phyloP scores from a whole-genome alignment of 2,113 vertebrate genomes.

The Cisticola juncidis region DNA sequence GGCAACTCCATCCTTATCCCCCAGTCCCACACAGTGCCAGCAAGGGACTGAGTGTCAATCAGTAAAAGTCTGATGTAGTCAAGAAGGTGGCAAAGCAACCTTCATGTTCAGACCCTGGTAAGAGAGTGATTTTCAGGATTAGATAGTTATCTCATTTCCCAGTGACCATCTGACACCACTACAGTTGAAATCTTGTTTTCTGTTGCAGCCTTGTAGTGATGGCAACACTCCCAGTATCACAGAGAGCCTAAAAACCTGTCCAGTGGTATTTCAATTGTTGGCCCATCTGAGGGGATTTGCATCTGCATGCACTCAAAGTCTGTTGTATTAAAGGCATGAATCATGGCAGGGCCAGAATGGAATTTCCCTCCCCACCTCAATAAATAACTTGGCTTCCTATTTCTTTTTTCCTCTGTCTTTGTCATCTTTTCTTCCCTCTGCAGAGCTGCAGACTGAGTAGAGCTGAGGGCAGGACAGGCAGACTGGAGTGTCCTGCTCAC shows the following conservation, averaged over 20 bases:
- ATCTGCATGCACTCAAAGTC: constrained; percentile 16
- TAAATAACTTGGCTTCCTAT: constrained; percentile 16
- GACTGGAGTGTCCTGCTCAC: not conserved
- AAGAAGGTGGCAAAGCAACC: not conserved
- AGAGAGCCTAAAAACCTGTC: not conserved
- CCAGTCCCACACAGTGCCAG: not conserved
- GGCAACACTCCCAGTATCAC: constrained; percentile 14
- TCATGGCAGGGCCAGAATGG: not conserved
- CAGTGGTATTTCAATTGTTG: constrained; percentile 8
- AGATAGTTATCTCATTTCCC: not conserved
- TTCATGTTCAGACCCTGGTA: not conserved
- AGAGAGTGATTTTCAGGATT: not conserved
- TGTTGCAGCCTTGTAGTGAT: not conserved
- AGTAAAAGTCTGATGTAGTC: not conserved
- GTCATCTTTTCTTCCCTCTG: not conserved
- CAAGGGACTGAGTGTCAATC: not conserved
- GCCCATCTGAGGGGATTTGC: not conserved
- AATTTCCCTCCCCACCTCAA: constrained; percentile 8
- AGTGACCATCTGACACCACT: not conserved
- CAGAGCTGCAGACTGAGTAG: not conserved
- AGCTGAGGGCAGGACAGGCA: not conserved
- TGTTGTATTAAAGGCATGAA: not conserved
- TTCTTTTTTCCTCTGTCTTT: not conserved
- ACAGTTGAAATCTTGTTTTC: not conserved
- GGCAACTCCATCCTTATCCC: not conserved